Conservation (phyloP, 2,113 vertebrate genomes). For the Microcebus tavaratra region DNA sequence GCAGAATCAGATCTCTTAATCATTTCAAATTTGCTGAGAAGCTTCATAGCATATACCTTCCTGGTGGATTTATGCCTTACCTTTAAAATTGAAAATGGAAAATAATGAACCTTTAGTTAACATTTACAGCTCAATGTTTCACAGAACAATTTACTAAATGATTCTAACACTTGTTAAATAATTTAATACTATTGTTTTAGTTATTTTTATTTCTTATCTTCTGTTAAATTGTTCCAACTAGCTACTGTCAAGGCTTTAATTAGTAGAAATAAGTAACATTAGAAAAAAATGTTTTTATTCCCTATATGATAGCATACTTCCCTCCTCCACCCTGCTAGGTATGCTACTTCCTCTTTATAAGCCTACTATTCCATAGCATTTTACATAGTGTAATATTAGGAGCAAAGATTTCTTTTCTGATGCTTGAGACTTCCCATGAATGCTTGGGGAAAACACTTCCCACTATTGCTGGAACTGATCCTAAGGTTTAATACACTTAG, state of each 20-base stretch:
- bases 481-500: constrained; percentile 6
- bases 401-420: constrained; percentile 22
- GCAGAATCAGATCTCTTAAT: constrained; percentile 99
- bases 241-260: background rate
- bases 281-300: background rate
- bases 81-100: constrained; percentile 82
- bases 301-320: background rate
- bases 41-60: constrained; percentile 99
- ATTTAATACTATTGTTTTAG: background rate
- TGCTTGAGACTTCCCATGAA: background rate
- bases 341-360: constrained; percentile 16
- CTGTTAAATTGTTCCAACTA: constrained; percentile 13
- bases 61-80: constrained; percentile 97
- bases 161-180: constrained; percentile 34
- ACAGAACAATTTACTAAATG: constrained; percentile 33
- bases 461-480: background rate
- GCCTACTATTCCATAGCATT: background rate
- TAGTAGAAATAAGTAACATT: background rate
- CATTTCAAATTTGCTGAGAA: constrained; percentile 99
- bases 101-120: constrained; percentile 32
- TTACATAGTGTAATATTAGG: background rate
- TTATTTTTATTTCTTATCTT: constrained; percentile 22
- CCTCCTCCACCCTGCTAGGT: background rate
- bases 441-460: background rate
- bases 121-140: constrained; percentile 32